Evolutionary conservation across 2,797 vertebrate species (phyloP).

Genomic region (Thaleichthys pacificus): DNA sequence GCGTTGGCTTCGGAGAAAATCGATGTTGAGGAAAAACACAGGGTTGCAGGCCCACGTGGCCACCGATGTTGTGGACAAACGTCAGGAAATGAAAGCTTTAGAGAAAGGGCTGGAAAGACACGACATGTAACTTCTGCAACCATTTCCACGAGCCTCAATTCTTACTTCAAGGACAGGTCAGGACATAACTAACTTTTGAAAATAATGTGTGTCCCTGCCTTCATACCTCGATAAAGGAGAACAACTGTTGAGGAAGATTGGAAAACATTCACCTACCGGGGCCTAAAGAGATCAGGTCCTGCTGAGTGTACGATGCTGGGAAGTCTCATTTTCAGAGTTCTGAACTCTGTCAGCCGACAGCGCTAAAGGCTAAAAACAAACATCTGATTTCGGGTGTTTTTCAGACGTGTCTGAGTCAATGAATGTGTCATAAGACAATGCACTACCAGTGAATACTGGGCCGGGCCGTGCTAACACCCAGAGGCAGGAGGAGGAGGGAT

Average conservation of each 20-base stretch:
- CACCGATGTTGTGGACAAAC: neutral
- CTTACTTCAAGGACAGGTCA: constrained; percentile 3
- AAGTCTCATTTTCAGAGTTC: neutral
- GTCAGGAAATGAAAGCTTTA: neutral
- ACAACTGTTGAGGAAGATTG: neutral
- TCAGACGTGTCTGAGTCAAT: neutral
- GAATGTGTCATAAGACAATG: neutral
- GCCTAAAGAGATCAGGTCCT: constrained; percentile 14
- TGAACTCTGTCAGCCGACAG: neutral
- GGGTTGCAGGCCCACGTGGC: neutral
- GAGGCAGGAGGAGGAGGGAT: neutral
- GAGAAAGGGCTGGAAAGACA: constrained; percentile 26
- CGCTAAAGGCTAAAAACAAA: neutral
- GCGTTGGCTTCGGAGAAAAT: constrained; percentile 3
- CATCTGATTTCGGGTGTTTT: neutral
- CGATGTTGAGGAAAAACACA: neutral
- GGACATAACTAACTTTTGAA: constrained; percentile 27
- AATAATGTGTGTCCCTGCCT: constrained; percentile 6
- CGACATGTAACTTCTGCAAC: neutral
- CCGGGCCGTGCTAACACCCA: constrained; percentile 12
- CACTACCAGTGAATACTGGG: no score
- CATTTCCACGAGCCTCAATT: constrained; percentile 7
- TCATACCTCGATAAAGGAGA: neutral
- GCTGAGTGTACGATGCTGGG: constrained; percentile 10
- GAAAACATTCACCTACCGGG: constrained; percentile 10